Base-by-base conservation (phyloP, 2,888 invertebrate genomes). In the Drosophila aldrichi region DNA sequence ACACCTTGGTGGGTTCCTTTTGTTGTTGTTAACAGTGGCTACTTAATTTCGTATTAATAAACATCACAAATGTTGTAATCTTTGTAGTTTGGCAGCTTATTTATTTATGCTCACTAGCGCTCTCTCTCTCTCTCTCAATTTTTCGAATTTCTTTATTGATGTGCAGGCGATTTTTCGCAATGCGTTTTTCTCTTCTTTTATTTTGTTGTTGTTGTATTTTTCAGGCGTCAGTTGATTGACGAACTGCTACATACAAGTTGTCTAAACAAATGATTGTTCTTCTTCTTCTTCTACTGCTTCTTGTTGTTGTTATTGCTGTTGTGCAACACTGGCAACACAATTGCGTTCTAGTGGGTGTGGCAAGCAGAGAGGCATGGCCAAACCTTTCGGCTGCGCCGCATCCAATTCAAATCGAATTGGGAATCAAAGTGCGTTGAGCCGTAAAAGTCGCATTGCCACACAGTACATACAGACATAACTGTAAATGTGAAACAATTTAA, bases 1-100 rank as follows among this genome's bases (percentile, higher is more conserved):
- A 72, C 87, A 82, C 79, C 84, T 82, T 85, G 70, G 59, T 61
- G 63, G 64, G 48, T 49, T 49, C 51, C 51, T 60, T 60, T 55
- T 25, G 62, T 43, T 52, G 51, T 43, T 77, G 78, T 81, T 84
- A 70, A 79, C 65, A 70, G 72, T 74, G 69, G 81, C 88, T 83
- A 84, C 84, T 84, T 88, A 88, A 86, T 83, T 84, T 84, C 81
- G 84, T 81, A 84, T 84, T 84, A 84, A 84, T 88, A 88, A 88
- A 84, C 88, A 88, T 88, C 83, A 88, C 76, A 88, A 86, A 88
- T 84, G 74, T 84, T 88, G 84, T 79, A 88, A 88, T 77, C 79
- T 79, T 54, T 86, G 57, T 86, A 88, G 87, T 88, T 84, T 84
- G 87, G 76, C 81, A 86, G 69, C 65, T 85, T 88, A 88, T 85